A percentile compares a stretch with the other conserved stretches of the same genome.
These are phyloP conservation scores for Lamprotornis superbus DNA, from an alignment of 2,113 vertebrate genomes.

Conservation along the genomic window DNA sequence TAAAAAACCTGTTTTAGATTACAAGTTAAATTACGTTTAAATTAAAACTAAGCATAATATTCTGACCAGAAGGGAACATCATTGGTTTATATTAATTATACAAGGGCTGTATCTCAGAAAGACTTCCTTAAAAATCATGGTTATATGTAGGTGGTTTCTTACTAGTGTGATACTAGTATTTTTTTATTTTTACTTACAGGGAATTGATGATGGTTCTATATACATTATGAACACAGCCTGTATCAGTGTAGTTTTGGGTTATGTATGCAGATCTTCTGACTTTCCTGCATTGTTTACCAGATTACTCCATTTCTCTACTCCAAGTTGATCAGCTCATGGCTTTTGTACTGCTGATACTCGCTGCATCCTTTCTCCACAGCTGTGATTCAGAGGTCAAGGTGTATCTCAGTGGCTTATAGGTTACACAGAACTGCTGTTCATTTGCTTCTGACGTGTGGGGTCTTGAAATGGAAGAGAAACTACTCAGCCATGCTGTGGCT, in stretches of 20 bases:
- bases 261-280: background rate
- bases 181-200: background rate
- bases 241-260: background rate
- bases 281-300: background rate
- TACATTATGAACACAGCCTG: background rate
- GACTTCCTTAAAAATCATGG: background rate
- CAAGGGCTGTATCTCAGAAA: background rate
- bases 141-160: background rate
- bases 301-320: background rate
- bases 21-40: background rate
- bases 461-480: background rate
- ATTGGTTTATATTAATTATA: background rate
- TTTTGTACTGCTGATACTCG: background rate
- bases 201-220: background rate
- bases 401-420: background rate
- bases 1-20: background rate
- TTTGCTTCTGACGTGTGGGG: background rate
- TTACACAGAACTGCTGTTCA: background rate
- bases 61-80: background rate
- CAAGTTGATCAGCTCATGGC: background rate
- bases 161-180: background rate
- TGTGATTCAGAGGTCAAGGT: background rate
- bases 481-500: background rate
- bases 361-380: background rate
- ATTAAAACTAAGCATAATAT: background rate